phyloP scores from a whole-genome alignment of 2,797 vertebrate genomes.

The Alauda arvensis region DNA sequence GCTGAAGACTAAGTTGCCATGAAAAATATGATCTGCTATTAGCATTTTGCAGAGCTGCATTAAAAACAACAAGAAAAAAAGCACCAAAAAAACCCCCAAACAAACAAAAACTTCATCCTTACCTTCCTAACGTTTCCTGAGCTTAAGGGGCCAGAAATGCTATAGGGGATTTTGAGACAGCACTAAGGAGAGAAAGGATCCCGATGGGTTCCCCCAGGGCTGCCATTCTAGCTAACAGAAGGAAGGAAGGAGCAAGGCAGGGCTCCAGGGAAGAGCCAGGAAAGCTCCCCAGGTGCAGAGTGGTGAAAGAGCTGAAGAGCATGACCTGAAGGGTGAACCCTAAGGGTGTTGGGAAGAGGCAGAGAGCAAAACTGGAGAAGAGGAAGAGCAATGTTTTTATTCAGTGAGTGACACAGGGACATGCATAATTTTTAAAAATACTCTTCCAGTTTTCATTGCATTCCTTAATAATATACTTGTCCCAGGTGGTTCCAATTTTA shows the following conservation, averaged over 20 bases:
- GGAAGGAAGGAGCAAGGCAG: not conserved
- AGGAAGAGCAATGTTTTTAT: not conserved
- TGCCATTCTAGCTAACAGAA: not conserved
- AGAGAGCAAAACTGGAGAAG: not conserved
- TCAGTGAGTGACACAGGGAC: not conserved
- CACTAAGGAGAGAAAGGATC: not conserved
- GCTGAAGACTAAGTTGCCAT: not conserved
- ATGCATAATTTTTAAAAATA: not conserved
- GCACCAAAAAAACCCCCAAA: not conserved
- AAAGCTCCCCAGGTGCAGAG: not conserved
- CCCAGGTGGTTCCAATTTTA: not conserved
- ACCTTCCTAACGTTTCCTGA: not conserved
- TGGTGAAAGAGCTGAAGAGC: not conserved
- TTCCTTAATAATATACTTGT: not conserved
- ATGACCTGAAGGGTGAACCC: not conserved
- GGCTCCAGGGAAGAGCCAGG: not conserved
- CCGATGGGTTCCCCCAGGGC: accelerated
- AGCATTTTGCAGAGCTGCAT: not conserved
- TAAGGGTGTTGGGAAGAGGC: not conserved
- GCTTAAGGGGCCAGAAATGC: not conserved
- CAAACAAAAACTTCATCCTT: not conserved
- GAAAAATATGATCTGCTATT: not conserved
- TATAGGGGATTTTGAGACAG: accelerated
- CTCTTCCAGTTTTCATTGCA: not conserved
- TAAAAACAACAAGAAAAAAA: not conserved